A percentile compares a stretch with the other conserved stretches of the same genome.
phyloP scores from a whole-genome alignment of 2,113 vertebrate genomes.

The Odontophorus gujanensis region DNA sequence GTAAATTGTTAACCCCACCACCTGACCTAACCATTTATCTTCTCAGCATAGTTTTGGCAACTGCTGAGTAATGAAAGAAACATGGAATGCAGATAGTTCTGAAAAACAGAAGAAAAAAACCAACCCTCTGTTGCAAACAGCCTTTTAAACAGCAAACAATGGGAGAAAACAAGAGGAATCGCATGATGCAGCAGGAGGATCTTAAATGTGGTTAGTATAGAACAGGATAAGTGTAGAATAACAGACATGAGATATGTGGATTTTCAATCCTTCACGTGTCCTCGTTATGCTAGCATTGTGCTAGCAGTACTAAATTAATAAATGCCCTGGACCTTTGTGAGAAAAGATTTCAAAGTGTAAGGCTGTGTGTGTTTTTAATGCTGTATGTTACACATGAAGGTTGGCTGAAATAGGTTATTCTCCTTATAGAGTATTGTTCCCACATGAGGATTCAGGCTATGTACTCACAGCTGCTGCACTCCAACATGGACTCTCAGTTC shows the following conservation, averaged over 20 bases:
- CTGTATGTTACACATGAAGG: neutral
- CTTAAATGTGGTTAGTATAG: conserved; percentile 17
- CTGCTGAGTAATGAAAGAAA: conserved; percentile 71
- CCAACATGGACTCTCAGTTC: conserved; percentile 16
- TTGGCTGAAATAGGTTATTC: conserved; percentile 50
- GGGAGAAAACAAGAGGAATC: conserved; percentile 5
- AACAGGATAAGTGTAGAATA: conserved; percentile 9
- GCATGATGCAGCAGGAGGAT: neutral
- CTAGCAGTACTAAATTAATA: conserved; percentile 31
- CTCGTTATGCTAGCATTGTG: neutral
- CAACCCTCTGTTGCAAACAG: neutral
- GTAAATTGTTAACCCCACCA: conserved; percentile 73
- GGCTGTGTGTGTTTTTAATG: conserved; percentile 16
- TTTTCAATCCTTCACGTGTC: conserved; percentile 21
- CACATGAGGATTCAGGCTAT: neutral
- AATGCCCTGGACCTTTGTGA: neutral
- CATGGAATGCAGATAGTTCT: conserved; percentile 38
- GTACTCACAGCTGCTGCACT: conserved; percentile 50
- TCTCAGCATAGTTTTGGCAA: conserved; percentile 52
- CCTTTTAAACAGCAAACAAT: neutral
- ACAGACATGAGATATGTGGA: neutral
- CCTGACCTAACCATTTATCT: conserved; percentile 68
- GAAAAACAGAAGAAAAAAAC: neutral
- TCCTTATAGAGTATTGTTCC: conserved; percentile 45
- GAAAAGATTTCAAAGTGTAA: conserved; percentile 1